Conservation (phyloP, 2,888 invertebrate species). For the Coelopa pilipes region DNA sequence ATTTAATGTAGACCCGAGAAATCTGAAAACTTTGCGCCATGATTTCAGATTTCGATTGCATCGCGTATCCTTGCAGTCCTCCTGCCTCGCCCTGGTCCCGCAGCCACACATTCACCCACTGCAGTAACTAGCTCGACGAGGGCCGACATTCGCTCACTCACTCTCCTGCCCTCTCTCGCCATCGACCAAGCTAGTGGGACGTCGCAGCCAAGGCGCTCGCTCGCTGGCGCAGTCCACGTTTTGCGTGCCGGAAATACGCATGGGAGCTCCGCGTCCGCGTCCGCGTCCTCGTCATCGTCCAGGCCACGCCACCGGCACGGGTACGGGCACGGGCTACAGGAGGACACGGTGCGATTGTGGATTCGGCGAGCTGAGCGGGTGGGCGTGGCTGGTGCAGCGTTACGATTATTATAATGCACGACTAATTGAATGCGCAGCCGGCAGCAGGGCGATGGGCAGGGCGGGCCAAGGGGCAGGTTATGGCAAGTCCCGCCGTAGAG, state of each 20-base stretch:
- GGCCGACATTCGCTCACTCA: conserved; percentile 6
- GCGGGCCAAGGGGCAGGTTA: too few species aligned
- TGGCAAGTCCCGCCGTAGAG: too few species aligned
- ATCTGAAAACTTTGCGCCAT: conserved; percentile 29
- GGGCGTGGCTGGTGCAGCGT: too few species aligned
- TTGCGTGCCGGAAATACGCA: conserved; percentile 32
- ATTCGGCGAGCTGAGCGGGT: too few species aligned
- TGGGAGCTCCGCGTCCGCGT: conserved; percentile 20
- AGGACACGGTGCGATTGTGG: not conserved
- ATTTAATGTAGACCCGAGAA: conserved; percentile 30
- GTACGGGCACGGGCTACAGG: not conserved
- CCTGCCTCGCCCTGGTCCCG: not conserved
- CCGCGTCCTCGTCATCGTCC: not conserved
- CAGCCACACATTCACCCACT: conserved; percentile 7
- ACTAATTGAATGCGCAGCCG: too few species aligned
- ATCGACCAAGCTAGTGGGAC: not conserved
- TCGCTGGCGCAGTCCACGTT: conserved; percentile 14
- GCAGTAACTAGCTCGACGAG: conserved; percentile 15
- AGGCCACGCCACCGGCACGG: not conserved
- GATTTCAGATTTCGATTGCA: conserved; percentile 14
- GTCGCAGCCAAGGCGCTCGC: conserved; percentile 13
- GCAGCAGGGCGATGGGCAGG: too few species aligned
- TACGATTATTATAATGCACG: too few species aligned
- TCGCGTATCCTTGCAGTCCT: not conserved
- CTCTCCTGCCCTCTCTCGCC: not conserved